Evolutionary conservation across 2,113 vertebrate genomes (phyloP), one percentile per base, ranked within the genome.

Genomic region (Neodontobutis hainanensis): DNA sequence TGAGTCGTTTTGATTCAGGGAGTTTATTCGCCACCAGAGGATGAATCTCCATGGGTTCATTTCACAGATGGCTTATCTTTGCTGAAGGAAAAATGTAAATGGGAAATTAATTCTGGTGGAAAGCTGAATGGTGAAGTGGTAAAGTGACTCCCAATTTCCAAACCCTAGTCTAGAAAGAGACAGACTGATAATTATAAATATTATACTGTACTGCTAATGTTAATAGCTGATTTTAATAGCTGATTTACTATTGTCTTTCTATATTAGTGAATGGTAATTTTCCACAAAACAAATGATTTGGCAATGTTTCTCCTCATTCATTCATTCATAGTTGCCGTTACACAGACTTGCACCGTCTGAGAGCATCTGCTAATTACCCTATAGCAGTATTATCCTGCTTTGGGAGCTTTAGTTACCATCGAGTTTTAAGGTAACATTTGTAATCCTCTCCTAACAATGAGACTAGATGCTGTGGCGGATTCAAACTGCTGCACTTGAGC

Each of bases 1-100:
- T 14, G 14, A 10, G 45, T 58, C 59, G 52, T 73, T 89, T 81
- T 76, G 80, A 85, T 81, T 81, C 61, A 75, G 77, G 55, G 62
- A 70, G 73, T 84, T 77, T 77, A 80, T 77, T 74, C 71, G 65
- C 81, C 75, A 68, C 61, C 6, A 46, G 73, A 76, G 77, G 77
- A 38, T 68, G 63, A 79, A 67, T 60, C 75, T 78, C 68, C 5
- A 61, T 53, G 43, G 78, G 61, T 71, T 86, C 67, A 77, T 82
- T 86, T 82, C 78, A 84, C 85, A 81, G 71, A 82, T 83, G 81
- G 73, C 68, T 84, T 85, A 76, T 85, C 81, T 80, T 69, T 82
- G 32, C 50, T 38, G 50, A 70, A 56, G 48, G 75, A 70, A 82
- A n/a, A 83, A 73, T 61, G n/a, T 65, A 68, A 77, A 79, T 67